Evolutionary conservation across 2,113 vertebrate genomes (phyloP).

Genomic region (Promerops cafer): DNA sequence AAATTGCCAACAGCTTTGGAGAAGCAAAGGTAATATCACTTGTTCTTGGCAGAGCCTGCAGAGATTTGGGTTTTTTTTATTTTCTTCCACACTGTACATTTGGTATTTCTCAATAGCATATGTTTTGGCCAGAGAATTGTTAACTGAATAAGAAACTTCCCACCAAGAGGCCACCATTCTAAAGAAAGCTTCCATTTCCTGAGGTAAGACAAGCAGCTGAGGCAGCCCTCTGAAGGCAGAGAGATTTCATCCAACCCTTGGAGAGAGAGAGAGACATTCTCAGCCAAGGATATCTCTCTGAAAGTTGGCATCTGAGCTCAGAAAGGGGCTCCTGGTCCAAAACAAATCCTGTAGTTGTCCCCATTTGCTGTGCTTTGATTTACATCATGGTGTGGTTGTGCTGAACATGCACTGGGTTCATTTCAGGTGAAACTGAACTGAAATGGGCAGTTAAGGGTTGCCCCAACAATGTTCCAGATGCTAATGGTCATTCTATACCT

Average conservation of each 20-base stretch:
- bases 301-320: neutral
- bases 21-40: neutral
- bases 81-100: neutral
- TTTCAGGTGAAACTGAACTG: neutral
- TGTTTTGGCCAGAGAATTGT: neutral
- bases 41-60: neutral
- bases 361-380: neutral
- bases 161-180: neutral
- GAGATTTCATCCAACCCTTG: neutral
- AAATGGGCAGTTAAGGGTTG: neutral
- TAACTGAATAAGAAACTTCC: neutral
- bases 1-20: neutral
- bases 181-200: neutral
- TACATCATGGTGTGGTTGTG: neutral
- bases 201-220: neutral
- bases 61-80: neutral
- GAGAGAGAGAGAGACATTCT: neutral
- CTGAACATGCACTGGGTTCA: neutral
- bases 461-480: neutral
- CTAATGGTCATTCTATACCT: neutral
- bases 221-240: neutral
- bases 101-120: neutral
- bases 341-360: neutral
- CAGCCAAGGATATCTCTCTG: neutral
- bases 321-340: neutral